Evolutionary conservation across 2,113 vertebrate species (phyloP).

Genomic region (Perca fluviatilis): DNA sequence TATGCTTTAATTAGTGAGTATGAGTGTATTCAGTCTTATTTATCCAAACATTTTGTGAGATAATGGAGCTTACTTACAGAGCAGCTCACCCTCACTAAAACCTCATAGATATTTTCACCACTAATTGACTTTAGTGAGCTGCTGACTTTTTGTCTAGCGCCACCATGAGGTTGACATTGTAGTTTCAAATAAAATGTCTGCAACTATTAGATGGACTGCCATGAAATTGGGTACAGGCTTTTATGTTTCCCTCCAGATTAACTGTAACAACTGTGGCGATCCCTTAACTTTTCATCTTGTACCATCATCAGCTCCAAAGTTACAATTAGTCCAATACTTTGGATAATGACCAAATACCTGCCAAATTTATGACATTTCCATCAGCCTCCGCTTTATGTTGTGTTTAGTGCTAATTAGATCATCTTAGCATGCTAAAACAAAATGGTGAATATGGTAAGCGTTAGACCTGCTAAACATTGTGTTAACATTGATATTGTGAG

Average conservation of each 20-base stretch:
- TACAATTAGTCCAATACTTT: neutral
- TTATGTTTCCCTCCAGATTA: neutral
- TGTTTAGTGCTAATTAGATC: neutral
- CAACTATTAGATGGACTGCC: neutral
- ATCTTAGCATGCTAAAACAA: neutral
- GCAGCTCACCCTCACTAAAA: neutral
- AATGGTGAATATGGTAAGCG: neutral
- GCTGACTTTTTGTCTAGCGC: neutral
- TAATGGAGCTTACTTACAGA: neutral
- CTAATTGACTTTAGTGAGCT: neutral
- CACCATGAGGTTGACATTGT: neutral
- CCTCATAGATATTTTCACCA: neutral
- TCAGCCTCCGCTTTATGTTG: neutral
- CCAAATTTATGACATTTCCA: neutral
- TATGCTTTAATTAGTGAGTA: conserved; percentile 14
- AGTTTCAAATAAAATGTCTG: neutral
- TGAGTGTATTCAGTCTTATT: neutral
- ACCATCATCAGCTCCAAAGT: neutral
- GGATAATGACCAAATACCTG: neutral
- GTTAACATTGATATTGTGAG: neutral
- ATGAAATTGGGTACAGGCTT: neutral
- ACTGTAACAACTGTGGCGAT: neutral
- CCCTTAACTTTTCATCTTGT: neutral
- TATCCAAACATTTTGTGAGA: neutral
- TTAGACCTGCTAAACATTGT: neutral